Evolutionary conservation across 1,140 invertebrate genomes (phyloP), one percentile per base, ranked within the genome.

Genomic region (Dinothrombium tinctorium): DNA sequence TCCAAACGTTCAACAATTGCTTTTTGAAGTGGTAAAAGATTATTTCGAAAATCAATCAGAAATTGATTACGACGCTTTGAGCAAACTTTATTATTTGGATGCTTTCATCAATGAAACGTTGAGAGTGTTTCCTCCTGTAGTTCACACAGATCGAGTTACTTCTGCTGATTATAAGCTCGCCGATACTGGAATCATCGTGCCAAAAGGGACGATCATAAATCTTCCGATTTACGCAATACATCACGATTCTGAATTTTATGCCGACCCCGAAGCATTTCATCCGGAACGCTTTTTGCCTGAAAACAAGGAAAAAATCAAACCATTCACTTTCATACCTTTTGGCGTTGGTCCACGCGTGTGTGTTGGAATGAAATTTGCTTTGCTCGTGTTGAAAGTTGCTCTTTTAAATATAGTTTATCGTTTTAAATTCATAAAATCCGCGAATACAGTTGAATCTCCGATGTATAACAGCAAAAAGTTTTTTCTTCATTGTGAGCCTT

Each of bases 341-440:
- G 70, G 71, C 0, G 69, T 67, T 37, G 71, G 71, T 12, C 60
- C 63, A 4, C 54, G 70, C 6, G 61, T 57, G 37, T 69, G 66
- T 45, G 60, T 67, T 37, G 65, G 66, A 12, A 47, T 47, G 45
- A 21, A 33, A 24, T 47, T 47, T 22, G 43, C 45, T 22, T 31
- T 46, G 15, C 26, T 33, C 21, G n/a, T n/a, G n/a, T n/a, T n/a
- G n/a, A n/a, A n/a, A n/a, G n/a, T n/a, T n/a, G n/a, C n/a, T n/a
- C n/a, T n/a, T n/a, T n/a, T n/a, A n/a, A n/a, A n/a, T n/a, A n/a
- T n/a, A n/a, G n/a, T n/a, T n/a, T n/a, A n/a, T n/a, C n/a, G n/a
- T n/a, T n/a, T n/a, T n/a, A n/a, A n/a, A n/a, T n/a, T n/a, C n/a
- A n/a, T n/a, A n/a, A n/a, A n/a, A n/a, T n/a, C n/a, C n/a, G n/a